A percentile compares a stretch with the other conserved stretches of the same genome.
Evolutionary conservation across 2,888 invertebrate genomes (phyloP).

Genomic region (Ectropis crepuscularia): DNA sequence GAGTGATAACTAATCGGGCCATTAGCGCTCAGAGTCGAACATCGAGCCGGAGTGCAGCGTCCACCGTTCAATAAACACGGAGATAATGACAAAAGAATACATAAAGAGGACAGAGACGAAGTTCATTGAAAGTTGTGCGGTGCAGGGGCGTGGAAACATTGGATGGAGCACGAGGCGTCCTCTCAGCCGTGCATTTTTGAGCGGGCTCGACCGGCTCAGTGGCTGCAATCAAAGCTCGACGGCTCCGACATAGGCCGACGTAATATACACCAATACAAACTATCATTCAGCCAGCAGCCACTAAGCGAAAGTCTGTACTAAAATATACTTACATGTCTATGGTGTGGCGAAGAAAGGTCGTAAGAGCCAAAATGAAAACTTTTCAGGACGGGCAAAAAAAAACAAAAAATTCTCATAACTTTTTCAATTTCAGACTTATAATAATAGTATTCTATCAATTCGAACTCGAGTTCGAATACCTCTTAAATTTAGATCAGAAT

Average conservation of each 20-base stretch:
- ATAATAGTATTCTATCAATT: too few relatives aligned
- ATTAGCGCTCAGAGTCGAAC: slow-evolving; percentile 38
- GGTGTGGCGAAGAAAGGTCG: too few relatives aligned
- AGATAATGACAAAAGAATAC: slow-evolving; percentile 40
- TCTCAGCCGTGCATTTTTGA: slow-evolving; percentile 64
- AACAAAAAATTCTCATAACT: too few relatives aligned
- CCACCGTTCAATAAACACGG: slow-evolving; percentile 36
- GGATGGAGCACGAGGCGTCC: slow-evolving; percentile 51
- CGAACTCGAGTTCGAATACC: too few relatives aligned
- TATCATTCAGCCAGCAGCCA: not conserved
- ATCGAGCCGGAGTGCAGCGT: slow-evolving; percentile 25
- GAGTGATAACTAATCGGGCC: slow-evolving; percentile 42
- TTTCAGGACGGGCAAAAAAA: too few relatives aligned
- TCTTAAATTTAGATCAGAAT: too few relatives aligned
- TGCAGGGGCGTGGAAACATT: slow-evolving; percentile 59
- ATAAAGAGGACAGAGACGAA: slow-evolving; percentile 49
- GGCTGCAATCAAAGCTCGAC: slow-evolving; percentile 61
- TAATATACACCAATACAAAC: slow-evolving; percentile 1
- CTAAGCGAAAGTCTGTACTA: too few relatives aligned
- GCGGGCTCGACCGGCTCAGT: slow-evolving; percentile 48
- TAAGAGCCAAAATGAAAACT: too few relatives aligned
- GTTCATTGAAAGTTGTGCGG: slow-evolving; percentile 56
- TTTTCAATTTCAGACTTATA: too few relatives aligned
- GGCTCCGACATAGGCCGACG: slow-evolving; percentile 30
- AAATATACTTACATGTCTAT: too few relatives aligned